Base-by-base conservation (phyloP, 2,888 invertebrate genomes). In the Drosophila colorata region DNA sequence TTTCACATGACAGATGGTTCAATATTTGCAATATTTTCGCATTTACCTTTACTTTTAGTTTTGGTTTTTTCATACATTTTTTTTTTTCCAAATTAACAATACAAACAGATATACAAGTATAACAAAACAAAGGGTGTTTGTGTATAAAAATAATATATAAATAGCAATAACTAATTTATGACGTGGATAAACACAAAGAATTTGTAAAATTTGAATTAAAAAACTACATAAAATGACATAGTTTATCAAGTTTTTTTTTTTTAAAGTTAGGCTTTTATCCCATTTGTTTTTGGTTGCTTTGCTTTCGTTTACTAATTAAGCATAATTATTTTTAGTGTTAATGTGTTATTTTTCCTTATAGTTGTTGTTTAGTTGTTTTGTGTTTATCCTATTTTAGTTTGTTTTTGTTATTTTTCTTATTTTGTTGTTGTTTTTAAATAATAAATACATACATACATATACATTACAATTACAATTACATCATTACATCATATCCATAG, bases 371-470 rank as follows among this genome's bases (percentile, higher is more conserved):
- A 31, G 20, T 47, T 55, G 41, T 65, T 74, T 58, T 78, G 76
- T 80, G 78, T 82, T 86, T 68, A 82, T 66, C 69, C 80, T 81
- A 78, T 63, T 67, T 87, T 85, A 70, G 67, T 80, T 81, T 48
- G 61, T 63, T 64, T 47, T 33, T 33, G 33, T 33, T 33, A 13
- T 33, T 33, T 33, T 33, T 33, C 33, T 33, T 13, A 13, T 3
- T 31, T 33, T 28, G 28, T 73, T 70, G 59, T 31, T 31, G 31
- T 31, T 86, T 86, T 88, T 74, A 83, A 83, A 83, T 83, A 83
- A 83, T 83, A 83, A 83, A 83, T 83, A 83, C 87, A 81, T 81
- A 84, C 73, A 80, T 73, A 86, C 73, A 87, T 74, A 82, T 69
- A 80, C 68, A 76, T 65, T 70, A 69, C 69, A 82, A 82, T 88